Base-by-base conservation (phyloP, 1,140 invertebrate genomes). In the Ooceraea biroi region DNA sequence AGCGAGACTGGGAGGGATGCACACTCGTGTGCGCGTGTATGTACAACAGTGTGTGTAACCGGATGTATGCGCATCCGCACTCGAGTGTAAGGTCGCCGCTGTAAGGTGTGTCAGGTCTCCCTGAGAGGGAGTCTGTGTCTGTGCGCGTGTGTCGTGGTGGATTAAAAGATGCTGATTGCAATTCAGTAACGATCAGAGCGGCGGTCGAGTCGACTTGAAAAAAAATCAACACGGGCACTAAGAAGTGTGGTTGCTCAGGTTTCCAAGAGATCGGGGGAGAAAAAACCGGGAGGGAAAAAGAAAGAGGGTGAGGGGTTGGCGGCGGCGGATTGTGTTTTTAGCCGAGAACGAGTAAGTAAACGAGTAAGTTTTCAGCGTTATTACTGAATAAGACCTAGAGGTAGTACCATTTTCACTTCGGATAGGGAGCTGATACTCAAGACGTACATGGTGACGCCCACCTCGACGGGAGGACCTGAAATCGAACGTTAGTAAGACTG, bases 371-470 rank as follows among this genome's bases (percentile, higher is more conserved):
- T 92, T 93, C 86, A 93, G 86, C 88, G 87, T 87, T 90, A 92
- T 91, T 91, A 91, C 89, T 95, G 95, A 94, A 87, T 95, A 95
- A 95, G 94, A 95, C 95, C 95, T 94, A 95, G 94, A 94, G 92
- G 92, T 94, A 95, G 96, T 98, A 99, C 98, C 98, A 99, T 99
- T 97, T 99, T 98, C 95, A 99, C 98, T 98, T 99, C 98, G 95
- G 98, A 99, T 95, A 99, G 97, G 95, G 98, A 99, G 96, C 98
- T 98, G 96, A 99, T 99, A 96, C 98, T 98, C 96, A 98, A 97
- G 96, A 99, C 98, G 96, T 98, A 98, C 97, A 99, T 98, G 95
- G 98, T 99, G 95, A 99, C 98, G 95, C 98, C 98, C 94, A 99
- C 98, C 96, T 98, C 97, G 94, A 98, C 98, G 94, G 98, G 98